These are phyloP conservation scores for Invenusta paracnida DNA, from an alignment of 2,888 invertebrate genomes.

Conservation along the genomic window DNA sequence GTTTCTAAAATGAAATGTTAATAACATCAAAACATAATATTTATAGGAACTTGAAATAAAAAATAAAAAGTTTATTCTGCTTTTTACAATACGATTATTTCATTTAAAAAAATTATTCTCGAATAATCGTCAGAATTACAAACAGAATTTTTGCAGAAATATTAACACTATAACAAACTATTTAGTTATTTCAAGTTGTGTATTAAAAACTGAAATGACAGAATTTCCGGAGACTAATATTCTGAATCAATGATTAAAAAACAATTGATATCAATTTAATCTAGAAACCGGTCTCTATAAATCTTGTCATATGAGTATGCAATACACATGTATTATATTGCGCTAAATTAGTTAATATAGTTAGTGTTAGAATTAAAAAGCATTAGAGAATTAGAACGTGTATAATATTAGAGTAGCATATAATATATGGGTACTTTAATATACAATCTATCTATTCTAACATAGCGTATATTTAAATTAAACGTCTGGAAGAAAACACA, in stretches of 20 bases:
- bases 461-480: background rate
- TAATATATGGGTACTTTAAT: background rate
- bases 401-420: background rate
- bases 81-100: background rate
- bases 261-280: background rate
- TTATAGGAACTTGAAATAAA: too few relatives aligned
- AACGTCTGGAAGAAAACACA: background rate
- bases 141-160: background rate
- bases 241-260: background rate
- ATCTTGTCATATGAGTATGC: background rate
- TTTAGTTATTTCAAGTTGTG: background rate
- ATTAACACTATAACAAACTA: background rate
- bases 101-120: background rate
- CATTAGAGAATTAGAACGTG: background rate
- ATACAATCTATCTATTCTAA: background rate
- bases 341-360: background rate
- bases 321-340: background rate
- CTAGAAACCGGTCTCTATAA: background rate
- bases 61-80: background rate
- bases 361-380: background rate
- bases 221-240: background rate
- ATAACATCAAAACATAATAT: too few relatives aligned
- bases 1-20: too few relatives aligned
- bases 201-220: background rate
- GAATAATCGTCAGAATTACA: background rate